Base-by-base conservation (phyloP, 2,888 invertebrate genomes). In the Caenorhabditis parvicauda region DNA sequence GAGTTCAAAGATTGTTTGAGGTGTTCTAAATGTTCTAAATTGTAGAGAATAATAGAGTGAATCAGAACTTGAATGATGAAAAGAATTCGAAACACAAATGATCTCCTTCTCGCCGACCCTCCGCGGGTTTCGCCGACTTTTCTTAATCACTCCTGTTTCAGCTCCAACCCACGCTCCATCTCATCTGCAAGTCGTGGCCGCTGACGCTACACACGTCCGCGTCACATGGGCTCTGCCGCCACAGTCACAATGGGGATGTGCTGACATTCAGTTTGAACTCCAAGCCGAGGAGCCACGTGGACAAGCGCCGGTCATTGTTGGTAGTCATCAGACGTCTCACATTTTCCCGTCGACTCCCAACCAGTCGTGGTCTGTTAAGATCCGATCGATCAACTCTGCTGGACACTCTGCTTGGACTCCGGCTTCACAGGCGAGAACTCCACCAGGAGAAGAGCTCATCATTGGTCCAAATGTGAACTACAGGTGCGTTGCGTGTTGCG, bases 341-440 rank as follows among this genome's bases (percentile, higher is more conserved):
- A 76, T 81, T 22, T 80, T 81, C 64, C 57, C 70, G 32, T 59
- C 75, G n/a, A 53, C 63, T 7, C 72, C 80, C n/a, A 76, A 77
- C 48, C 75, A 79, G 55, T 61, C 57, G 12, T 81, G 76, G 78
- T 56, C 73, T 3, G 66, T 80, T 25, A 72, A 69, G 56, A 70
- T 76, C 25, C 67, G 79, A 12, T 67, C 74, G 21, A 66, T 67
- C 49, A 80, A 80, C 60, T 70, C 72, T 7, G 80, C 81, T 24
- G 80, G 80, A 5, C 69, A 72, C 50, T 72, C 73, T 19, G 71
- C 77, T 0, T 80, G 80, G 80, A 72, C 76, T 12, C 60, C 71
- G 21, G 63, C 76, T 19, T 64, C 74, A 1, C 67, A 75, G 29
- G 67, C 73, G 6, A 60, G 63, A 21, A 70, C 75, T 6, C 70